Conservation (phyloP, 1,140 invertebrate species). For the Heliconius nattereri region DNA sequence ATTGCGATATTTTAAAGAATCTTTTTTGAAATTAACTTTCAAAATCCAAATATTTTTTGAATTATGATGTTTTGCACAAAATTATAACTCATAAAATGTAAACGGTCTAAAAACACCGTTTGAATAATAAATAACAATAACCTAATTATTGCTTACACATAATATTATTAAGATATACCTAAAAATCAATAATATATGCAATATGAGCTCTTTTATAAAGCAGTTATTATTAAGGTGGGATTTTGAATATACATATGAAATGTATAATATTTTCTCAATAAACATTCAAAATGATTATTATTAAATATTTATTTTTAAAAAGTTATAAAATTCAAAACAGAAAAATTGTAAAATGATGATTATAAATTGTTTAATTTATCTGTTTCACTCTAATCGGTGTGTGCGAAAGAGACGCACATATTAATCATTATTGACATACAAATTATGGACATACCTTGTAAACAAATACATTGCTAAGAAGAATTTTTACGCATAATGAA, state of each 20-base stretch:
- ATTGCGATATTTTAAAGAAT: too few relatives aligned
- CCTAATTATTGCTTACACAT: not conserved
- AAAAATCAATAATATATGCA: too few relatives aligned
- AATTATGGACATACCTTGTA: conserved; percentile 4
- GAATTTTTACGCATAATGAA: not conserved
- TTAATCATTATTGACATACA: not conserved
- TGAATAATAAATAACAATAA: too few relatives aligned
- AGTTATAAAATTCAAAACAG: too few relatives aligned
- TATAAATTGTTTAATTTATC: not conserved
- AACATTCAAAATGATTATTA: not conserved
- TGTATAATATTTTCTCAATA: not conserved
- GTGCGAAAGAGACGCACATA: conserved; percentile 20
- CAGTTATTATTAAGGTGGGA: not conserved
- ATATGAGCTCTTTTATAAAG: too few relatives aligned
- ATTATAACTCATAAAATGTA: too few relatives aligned
- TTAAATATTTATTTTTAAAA: too few relatives aligned
- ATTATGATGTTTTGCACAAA: too few relatives aligned
- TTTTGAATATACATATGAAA: not conserved
- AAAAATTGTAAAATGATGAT: not conserved
- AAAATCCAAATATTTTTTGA: too few relatives aligned
- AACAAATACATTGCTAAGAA: not conserved
- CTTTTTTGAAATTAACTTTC: too few relatives aligned
- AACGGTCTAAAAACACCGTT: not conserved
- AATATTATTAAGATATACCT: not conserved
- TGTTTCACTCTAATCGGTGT: conserved; percentile 14